Evolutionary conservation across 2,888 invertebrate genomes (phyloP), one percentile per base, ranked within the genome.

Genomic region (Litoditis marina): DNA sequence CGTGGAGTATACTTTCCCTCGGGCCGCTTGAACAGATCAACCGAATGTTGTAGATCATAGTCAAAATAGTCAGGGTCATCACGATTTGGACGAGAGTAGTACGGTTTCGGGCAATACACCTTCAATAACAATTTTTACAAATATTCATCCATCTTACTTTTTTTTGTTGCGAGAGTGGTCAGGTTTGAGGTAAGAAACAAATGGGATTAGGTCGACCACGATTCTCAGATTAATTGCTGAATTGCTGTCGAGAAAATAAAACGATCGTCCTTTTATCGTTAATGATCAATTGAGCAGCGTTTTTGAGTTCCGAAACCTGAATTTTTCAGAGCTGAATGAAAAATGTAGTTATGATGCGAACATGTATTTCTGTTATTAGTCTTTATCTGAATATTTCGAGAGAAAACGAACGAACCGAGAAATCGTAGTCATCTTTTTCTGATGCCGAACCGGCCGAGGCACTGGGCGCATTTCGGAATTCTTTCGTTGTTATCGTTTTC

Each of bases 61-160:
- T 82, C 82, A 58, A 82, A 82, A 57, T 82, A 82, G 53, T 82
- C 82, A n/a, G 81, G 81, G 64, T 82, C 82, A 54, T 73, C 69
- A n/a, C 79, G 55, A 52, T 74, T 77, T 32, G 80, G 81, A 8
- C 82, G 72, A 8, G 79, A 79, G 64, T 82, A 82, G 63, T 80
- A 82, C 7, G 81, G 72, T 13, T 75, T 68, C 13, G 72, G 71
- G 11, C 64, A 49, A 63, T 75, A 75, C 42, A 55, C 50, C 74
- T 74, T 19, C 44, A 69, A 56, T 25, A 8, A 49, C 19, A 30
- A 34, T 52, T 25, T 46, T 22, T 13, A 13, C n/a, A 13, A 30
- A 46, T 58, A 16, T 47, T 22, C 22, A 50, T 25, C 25, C n/a
- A 39, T 22, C 19, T 44, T 44, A 22, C 25, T 22, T 44, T 3